These are phyloP conservation scores for Dromaius novaehollandiae DNA, from an alignment of 2,113 vertebrate genomes.

Conservation along the genomic window DNA sequence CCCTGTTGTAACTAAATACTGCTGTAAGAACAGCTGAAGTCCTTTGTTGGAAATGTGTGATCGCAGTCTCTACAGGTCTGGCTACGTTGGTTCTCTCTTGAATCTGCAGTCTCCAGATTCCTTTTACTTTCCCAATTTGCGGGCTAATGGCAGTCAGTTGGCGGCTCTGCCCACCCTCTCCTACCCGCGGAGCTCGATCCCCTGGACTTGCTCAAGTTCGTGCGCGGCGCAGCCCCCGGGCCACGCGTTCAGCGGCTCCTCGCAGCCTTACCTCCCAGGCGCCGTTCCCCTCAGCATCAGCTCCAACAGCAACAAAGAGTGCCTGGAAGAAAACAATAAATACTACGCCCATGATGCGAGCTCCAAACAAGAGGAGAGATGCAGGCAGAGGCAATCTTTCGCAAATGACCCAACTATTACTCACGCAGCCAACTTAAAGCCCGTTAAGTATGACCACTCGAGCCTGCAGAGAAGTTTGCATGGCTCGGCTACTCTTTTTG, in stretches of 20 bases:
- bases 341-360: slow-evolving; percentile 80
- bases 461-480: slow-evolving; percentile 79
- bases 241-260: slow-evolving; percentile 83
- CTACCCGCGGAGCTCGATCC: slow-evolving; percentile 88
- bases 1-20: slow-evolving; percentile 91
- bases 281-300: slow-evolving; percentile 77
- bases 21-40: slow-evolving; percentile 80
- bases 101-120: slow-evolving; percentile 90
- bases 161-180: slow-evolving; percentile 88
- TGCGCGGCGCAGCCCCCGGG: slow-evolving; percentile 83
- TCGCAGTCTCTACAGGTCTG: slow-evolving; percentile 91
- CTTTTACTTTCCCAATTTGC: slow-evolving; percentile 91
- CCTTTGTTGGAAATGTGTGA: slow-evolving; percentile 97
- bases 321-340: slow-evolving; percentile 82
- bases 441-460: slow-evolving; percentile 80
- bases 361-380: slow-evolving; percentile 79
- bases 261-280: slow-evolving; percentile 85
- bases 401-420: slow-evolving; percentile 75
- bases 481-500: slow-evolving; percentile 76
- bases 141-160: slow-evolving; percentile 90
- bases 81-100: slow-evolving; percentile 92
- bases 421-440: slow-evolving; percentile 72
- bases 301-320: slow-evolving; percentile 82
- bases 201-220: slow-evolving; percentile 88
- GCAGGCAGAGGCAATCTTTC: slow-evolving; percentile 76